These are phyloP conservation scores for Anguilla rostrata DNA, from an alignment of 2,113 vertebrate genomes.

Conservation along the genomic window DNA sequence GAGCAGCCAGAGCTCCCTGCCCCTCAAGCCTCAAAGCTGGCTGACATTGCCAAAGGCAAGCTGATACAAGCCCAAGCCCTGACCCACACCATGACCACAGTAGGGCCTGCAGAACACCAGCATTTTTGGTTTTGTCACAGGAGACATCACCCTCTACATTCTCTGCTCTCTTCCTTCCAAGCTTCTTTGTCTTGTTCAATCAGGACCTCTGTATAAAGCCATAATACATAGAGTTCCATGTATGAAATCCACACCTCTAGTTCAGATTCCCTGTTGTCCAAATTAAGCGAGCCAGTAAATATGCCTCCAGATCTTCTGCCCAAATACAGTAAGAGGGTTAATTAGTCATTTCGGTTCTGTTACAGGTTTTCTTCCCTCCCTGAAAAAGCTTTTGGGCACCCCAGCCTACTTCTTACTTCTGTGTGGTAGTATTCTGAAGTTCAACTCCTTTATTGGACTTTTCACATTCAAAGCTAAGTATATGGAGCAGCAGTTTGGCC, in stretches of 20 bases:
- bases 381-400: conserved; percentile 79
- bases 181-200: background rate
- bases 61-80: background rate
- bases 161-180: background rate
- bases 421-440: conserved; percentile 65
- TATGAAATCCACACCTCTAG: background rate
- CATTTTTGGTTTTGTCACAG: background rate
- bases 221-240: background rate
- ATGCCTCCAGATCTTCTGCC: background rate
- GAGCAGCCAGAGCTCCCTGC: background rate
- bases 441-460: conserved; percentile 74
- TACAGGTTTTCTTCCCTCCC: conserved; percentile 77
- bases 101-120: background rate
- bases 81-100: background rate
- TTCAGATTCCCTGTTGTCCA: background rate
- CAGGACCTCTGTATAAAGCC: background rate
- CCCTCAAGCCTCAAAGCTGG: conserved; percentile 45
- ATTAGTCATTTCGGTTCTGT: conserved; percentile 37
- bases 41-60: conserved; percentile 64
- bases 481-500: conserved; percentile 89
- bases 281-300: background rate
- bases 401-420: conserved; percentile 72
- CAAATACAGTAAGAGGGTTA: background rate
- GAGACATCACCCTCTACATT: background rate
- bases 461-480: conserved; percentile 87